Evolutionary conservation across 2,888 invertebrate genomes (phyloP), one percentile per base, ranked within the genome.

Genomic region (Xestoiulus laeticollis): DNA sequence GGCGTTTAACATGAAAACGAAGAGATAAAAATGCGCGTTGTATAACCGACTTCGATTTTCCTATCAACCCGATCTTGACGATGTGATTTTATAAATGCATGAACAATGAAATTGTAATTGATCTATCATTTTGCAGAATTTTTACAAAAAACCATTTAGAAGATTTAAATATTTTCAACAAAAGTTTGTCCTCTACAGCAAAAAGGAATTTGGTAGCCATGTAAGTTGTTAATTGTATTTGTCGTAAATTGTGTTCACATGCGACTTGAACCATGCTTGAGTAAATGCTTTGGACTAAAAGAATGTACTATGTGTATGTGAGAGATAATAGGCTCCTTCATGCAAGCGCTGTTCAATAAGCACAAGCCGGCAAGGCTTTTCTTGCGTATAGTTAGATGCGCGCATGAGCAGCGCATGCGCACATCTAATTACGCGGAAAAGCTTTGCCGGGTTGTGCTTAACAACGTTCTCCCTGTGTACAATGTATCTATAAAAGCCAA

Each of bases 131-230:
- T 78, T 78, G 5, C 78, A 78, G 78, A 78, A 26, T 30, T 78
- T 78, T 78, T 78, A 78, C 78, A 78, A 78, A 78, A 78, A 78
- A 78, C 30, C 30, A 78, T 78, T 78, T 78, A 14, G 78, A 30
- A 78, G 78, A 78, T 30, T 78, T 78, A 78, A 14, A 26, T 14
- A 14, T 26, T 2, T 78, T 78, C 78, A 78, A 78, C 78, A 78
- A 30, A 26, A 26, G 78, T 78, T 26, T 78, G 30, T 30, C 78
- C 1, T 78, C 30, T 30, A 78, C 78, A 3, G 14, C 30, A 4
- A 78, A 78, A 78, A 78, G 78, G 30, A 78, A 78, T 26, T 78
- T 78, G 30, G 30, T 12, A 26, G 30, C 30, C 78, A 78, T 78
- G 78, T 78, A 78, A 78, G 78, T 78, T 30, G 12, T 68, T 22